Base-by-base conservation (phyloP, 53 echinoderm and acorn worm genomes). In the Temnopleurus reevesii region DNA sequence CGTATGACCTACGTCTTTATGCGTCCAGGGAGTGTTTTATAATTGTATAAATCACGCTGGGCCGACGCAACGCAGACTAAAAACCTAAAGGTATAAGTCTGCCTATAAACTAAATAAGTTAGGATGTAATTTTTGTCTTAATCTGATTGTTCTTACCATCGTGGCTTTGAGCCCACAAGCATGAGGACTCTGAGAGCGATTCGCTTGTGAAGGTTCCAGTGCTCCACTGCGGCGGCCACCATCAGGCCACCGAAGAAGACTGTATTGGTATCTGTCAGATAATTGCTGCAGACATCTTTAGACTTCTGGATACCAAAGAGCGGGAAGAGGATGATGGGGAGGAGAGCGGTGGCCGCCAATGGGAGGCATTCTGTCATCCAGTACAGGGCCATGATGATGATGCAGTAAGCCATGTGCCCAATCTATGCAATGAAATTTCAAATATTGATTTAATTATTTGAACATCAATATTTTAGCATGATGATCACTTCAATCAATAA, bases 251-350 rank as follows among this genome's bases (percentile, higher is more conserved):
- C 92, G 65, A 98, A 83, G 91, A 99, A 99, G 19, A 98, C 79
- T 9, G 92, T 76, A 36, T 93, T 96, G 63, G 91, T 94, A 59
- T 98, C 95, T 76, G 94, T 96, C 23, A 99, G 87, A 84, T 99
- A 99, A 27, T 94, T 93, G 24, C 59, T 90, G 65, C 96, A 93
- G 4, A 96, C 96, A 2, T 92, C 91, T 36, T 91, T 92, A 12
- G 95, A 94, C 35, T 77, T 65, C 49, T 95, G 89, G n/a, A 96
- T 90, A 15, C 99, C 96, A 53, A 99, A 95, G 27, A 93, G 26
- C 13, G 99, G 99, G 89, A 99, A 99, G 29, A 99, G 90, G 15
- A 99, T 63, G 89, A 99, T 96, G 2, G 99, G 99, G 1, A 99
- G 57, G 31, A 99, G 93, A 8, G 99, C 88, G 5, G 99, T 99